Percentiles rank a stretch among this genome's conserved stretches.
phyloP scores from a whole-genome alignment of 1,140 invertebrate species.

The Drosophila grimshawi region DNA sequence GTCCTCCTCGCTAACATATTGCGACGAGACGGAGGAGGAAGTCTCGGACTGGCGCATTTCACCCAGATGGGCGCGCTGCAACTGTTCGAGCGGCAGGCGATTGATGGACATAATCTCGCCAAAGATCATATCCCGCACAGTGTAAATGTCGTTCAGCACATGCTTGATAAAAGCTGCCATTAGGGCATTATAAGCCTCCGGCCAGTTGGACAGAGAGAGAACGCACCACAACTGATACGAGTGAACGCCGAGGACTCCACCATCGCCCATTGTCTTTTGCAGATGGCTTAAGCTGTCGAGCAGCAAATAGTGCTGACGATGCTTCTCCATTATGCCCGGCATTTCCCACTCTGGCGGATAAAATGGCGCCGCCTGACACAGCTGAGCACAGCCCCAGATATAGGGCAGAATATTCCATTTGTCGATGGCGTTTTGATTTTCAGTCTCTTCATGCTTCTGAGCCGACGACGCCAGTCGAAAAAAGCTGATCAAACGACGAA shows the following conservation, averaged over 20 bases:
- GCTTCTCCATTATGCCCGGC: background rate
- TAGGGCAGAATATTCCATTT: slow-evolving; percentile 54
- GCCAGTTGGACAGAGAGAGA: slow-evolving; percentile 50
- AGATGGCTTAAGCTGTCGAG: slow-evolving; percentile 41
- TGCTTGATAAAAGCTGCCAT: slow-evolving; percentile 38
- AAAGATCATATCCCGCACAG: slow-evolving; percentile 44
- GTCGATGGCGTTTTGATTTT: slow-evolving; percentile 25
- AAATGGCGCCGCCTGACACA: slow-evolving; percentile 38
- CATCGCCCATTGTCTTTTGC: slow-evolving; percentile 2
- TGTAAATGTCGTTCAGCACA: slow-evolving; percentile 44
- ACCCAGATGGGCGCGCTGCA: slow-evolving; percentile 15
- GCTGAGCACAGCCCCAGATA: slow-evolving; percentile 58
- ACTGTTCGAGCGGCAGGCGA: background rate
- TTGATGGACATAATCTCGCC: slow-evolving; percentile 53
- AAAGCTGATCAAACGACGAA: slow-evolving; percentile 37
- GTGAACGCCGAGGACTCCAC: slow-evolving; percentile 10
- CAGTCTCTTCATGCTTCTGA: background rate
- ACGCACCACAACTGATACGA: slow-evolving; percentile 67
- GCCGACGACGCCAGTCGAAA: slow-evolving; percentile 18
- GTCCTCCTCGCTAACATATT: background rate
- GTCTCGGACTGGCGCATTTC: background rate
- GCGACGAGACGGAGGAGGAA: background rate
- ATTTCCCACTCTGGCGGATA: slow-evolving; percentile 18
- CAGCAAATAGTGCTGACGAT: slow-evolving; percentile 46
- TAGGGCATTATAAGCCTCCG: slow-evolving; percentile 42